phyloP scores from a whole-genome alignment of 1,140 invertebrate species.

The Drosophila paulistorum region DNA sequence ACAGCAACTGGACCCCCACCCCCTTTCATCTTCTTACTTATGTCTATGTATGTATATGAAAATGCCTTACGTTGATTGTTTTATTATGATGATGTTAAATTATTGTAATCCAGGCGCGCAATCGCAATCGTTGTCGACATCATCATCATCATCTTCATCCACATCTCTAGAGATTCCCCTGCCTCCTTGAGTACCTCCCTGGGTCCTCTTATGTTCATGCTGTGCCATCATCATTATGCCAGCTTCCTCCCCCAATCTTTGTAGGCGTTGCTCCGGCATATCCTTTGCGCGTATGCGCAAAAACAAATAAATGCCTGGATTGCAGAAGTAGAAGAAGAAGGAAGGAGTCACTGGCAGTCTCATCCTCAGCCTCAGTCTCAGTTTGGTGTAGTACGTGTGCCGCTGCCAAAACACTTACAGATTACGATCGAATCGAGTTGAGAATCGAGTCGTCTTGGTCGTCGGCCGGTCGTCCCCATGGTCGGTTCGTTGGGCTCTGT shows the following conservation, averaged over 20 bases:
- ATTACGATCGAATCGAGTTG: conserved; percentile 71
- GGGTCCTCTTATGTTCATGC: background rate
- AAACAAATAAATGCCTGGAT: conserved; percentile 72
- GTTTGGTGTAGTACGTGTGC: conserved; percentile 38
- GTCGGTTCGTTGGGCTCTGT: background rate
- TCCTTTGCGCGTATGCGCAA: conserved; percentile 77
- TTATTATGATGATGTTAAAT: conserved; percentile 83
- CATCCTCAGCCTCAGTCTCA: conserved; percentile 16
- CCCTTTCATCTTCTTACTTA: no score
- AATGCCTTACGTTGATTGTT: conserved; percentile 82
- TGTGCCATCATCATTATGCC: conserved; percentile 21
- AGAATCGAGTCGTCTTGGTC: conserved; percentile 15
- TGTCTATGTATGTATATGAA: conserved; percentile 22
- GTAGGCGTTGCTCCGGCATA: conserved; percentile 72
- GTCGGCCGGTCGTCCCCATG: background rate
- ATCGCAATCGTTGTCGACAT: conserved; percentile 82
- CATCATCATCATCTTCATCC: conserved; percentile 66
- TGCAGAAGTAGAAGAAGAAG: background rate
- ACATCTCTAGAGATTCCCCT: conserved; percentile 11
- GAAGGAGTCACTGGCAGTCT: background rate
- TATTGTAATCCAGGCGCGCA: conserved; percentile 82
- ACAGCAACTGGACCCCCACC: background rate
- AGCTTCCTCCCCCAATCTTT: conserved; percentile 27
- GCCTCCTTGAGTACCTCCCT: background rate
- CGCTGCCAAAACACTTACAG: conserved; percentile 71